Evolutionary conservation across 64 coral and sea anemone genomes (phyloP), one percentile per base, ranked within the genome.

Genomic region (Montipora sp.): DNA sequence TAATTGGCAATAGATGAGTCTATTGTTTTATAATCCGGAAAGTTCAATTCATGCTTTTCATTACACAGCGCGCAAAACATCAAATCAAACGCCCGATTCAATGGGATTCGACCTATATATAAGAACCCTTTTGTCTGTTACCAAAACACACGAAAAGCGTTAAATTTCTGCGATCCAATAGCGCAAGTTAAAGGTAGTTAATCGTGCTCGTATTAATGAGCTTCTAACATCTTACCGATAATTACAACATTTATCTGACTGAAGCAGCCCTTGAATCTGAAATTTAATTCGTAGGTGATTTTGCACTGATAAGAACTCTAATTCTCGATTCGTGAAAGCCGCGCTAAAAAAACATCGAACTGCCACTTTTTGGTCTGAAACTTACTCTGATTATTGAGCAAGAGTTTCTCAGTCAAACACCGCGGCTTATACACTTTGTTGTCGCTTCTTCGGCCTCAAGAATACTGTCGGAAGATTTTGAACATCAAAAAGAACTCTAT

Each of bases 231-330:
- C 82, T 85, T 71, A 85, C 3, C 19, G 65, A 85, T 71, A 72
- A 85, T 85, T 85, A 72, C 24, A 18, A 14, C 65, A 21, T 69
- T 85, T 70, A 85, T 85, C 82, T 18, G 47, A 49, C 46, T 20
- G 65, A 44, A n/a, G 44, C 82, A 85, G 63, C 65, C 71, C 82
- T 84, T 70, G 63, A 68, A 84, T 84, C 18, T 70, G 81, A 84
- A 84, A 84, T 84, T 84, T 19, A 49, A 85, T n/a, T 71, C 82
- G 23, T 65, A 23, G 22, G 20, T 63, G 80, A 63, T 61, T 61
- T 44, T 44, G 20, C 18, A 58, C 45, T 78, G 58, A 82, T 65
- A 80, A 80, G 19, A 22, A 8, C 2, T 23, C 44, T 61, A 61
- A 21, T 24, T 58, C 58, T 60, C 23, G 55, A 45, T 22, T 63